Base-by-base conservation (phyloP, 2,797 vertebrate genomes). In the Hylomyscus alleni region DNA sequence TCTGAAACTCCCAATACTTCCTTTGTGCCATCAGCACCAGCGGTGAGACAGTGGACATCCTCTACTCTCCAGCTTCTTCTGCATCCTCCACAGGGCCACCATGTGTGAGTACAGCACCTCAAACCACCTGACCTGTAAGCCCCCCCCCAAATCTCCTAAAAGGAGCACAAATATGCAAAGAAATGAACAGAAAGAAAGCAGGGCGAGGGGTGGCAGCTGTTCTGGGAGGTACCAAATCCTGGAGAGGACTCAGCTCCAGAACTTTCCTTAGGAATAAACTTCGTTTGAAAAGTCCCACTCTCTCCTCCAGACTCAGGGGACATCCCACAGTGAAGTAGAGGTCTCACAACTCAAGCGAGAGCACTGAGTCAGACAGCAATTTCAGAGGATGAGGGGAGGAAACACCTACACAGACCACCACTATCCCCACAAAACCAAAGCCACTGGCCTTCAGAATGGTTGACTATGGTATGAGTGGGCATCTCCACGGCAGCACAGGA, bases 81-180 rank as follows among this genome's bases (percentile, higher is more conserved):
- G 60, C 37, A 11, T 29, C 72, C 29, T n/a, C 52, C 26, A 4
- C 11, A 2, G 0, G 11, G 77, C 24, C 29, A 6, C 0, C 11
- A 1, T 22, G 44, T 31, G 10, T 29, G 13, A 44, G 19, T 62
- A 50, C 14, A 26, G 44, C 2, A 11, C 40, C 62, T 77, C 40
- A 11, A 6, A 24, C 12, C 24, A 83, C 17, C 17, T 15, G 52
- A 83, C 37, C 76, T 81, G 54, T 13, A 47, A 81, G 58, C 76
- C 52, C 22, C 76, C 52, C 22, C 75, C 7, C 7, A 17, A 65
- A 89, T 47, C 37, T 31, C 50, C 44, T n/a, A 81, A 56, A 50
- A 12, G n/a, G 62, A 84, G 52, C 14, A 12, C 20, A n/a, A 3
- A 50, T 1, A 34, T 58, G 29, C 31, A 20, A 12, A 76, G 14